Percentiles rank a stretch among this genome's conserved stretches.
These are phyloP conservation scores for Sebastes wilsoni DNA, from an alignment of 2,797 vertebrate species.

Conservation along the genomic window DNA sequence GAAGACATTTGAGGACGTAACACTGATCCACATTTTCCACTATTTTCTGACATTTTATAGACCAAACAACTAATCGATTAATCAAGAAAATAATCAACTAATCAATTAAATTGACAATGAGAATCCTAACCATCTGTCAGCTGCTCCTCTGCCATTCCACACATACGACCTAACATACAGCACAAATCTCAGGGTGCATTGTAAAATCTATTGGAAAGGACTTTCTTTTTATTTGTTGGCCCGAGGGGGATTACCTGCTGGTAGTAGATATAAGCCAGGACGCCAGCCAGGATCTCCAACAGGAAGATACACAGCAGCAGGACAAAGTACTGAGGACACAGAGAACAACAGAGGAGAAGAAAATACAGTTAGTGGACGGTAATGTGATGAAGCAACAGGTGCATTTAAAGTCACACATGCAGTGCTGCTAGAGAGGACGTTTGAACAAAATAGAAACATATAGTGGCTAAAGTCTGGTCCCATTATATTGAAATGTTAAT, in stretches of 20 bases:
- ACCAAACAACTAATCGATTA: too few relatives aligned
- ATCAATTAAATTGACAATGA: too few relatives aligned
- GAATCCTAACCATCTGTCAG: not conserved
- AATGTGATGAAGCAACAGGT: slow-evolving; percentile 22
- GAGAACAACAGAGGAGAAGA: not conserved
- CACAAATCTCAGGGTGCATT: not conserved
- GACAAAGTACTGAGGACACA: slow-evolving; percentile 90
- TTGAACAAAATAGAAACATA: not conserved
- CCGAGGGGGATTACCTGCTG: slow-evolving; percentile 88
- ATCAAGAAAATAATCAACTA: too few relatives aligned
- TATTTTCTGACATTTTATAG: too few relatives aligned
- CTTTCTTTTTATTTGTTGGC: not conserved
- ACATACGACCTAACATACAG: not conserved
- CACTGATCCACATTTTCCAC: too few relatives aligned
- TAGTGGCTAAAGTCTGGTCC: not conserved
- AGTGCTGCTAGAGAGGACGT: not conserved
- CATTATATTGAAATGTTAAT: not conserved
- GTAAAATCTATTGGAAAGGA: not conserved
- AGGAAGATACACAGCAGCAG: slow-evolving; percentile 94
- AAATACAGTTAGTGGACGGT: slow-evolving; percentile 19
- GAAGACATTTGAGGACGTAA: too few relatives aligned
- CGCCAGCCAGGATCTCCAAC: slow-evolving; percentile 93
- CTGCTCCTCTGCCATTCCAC: not conserved
- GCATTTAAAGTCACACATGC: not conserved
- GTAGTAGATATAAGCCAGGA: slow-evolving; percentile 97